phyloP scores from a whole-genome alignment of 2,797 vertebrate species.

The Crypturellus tataupa region DNA sequence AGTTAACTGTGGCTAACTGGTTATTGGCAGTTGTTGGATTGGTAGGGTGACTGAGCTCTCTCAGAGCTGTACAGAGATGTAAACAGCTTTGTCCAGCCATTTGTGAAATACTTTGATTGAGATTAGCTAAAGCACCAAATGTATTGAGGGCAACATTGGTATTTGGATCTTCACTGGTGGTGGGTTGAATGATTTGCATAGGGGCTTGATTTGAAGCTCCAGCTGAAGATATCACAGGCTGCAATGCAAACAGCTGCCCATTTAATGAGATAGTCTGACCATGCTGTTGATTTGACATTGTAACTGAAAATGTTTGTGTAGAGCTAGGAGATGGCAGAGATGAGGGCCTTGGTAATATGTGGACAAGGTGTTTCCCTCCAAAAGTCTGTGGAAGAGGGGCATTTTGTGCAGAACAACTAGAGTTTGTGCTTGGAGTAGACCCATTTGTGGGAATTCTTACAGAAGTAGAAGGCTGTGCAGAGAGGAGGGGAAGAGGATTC shows the following conservation, averaged over 20 bases:
- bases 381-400: constrained; percentile 86
- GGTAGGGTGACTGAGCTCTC: constrained; percentile 74
- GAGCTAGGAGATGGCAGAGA: constrained; percentile 78
- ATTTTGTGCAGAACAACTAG: constrained; percentile 80
- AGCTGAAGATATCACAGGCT: constrained; percentile 92
- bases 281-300: constrained; percentile 82
- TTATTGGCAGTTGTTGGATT: constrained; percentile 76
- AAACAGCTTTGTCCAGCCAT: constrained; percentile 89
- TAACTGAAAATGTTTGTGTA: constrained; percentile 82
- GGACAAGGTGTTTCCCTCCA: constrained; percentile 95
- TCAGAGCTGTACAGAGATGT: constrained; percentile 72
- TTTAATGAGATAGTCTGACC: constrained; percentile 97
- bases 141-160: constrained; percentile 95
- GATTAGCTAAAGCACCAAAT: constrained; percentile 94
- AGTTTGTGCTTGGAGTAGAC: constrained; percentile 80
- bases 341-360: constrained; percentile 93
- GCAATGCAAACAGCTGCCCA: constrained; percentile 95
- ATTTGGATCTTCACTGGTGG: constrained; percentile 93
- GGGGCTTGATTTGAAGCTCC: constrained; percentile 88
- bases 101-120: constrained; percentile 97
- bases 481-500: constrained; percentile 87
- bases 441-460: constrained; percentile 82
- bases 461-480: constrained; percentile 85
- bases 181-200: constrained; percentile 95
- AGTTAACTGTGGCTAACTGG: constrained; percentile 74